Conservation (phyloP, 2,113 vertebrate species). For the Trogon surrucura region DNA sequence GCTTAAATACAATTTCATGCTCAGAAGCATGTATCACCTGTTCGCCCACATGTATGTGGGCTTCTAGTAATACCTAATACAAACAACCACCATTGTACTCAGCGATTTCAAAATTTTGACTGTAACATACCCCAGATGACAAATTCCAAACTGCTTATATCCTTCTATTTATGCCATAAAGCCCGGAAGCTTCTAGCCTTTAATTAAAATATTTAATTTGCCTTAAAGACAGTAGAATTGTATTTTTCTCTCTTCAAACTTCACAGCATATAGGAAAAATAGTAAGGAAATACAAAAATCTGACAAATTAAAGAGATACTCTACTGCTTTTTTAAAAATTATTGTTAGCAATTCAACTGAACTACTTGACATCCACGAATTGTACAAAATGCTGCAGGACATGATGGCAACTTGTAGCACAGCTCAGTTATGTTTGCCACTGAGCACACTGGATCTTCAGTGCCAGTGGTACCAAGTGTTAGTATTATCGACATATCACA, state of each 20-base stretch:
- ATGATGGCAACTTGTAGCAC: background rate
- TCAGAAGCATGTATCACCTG: background rate
- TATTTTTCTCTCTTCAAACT: background rate
- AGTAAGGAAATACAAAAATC: background rate
- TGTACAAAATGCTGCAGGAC: background rate
- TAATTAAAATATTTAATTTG: background rate
- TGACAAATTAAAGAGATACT: background rate
- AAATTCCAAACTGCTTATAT: background rate
- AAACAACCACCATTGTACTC: background rate
- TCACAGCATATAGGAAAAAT: background rate
- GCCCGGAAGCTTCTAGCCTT: rapidly evolving
- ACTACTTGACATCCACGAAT: background rate
- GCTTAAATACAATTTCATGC: background rate
- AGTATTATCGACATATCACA: background rate
- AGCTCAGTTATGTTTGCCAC: background rate
- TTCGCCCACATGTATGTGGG: background rate
- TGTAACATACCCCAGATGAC: background rate
- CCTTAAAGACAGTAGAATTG: background rate
- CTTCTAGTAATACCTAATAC: background rate
- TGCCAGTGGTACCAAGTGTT: background rate
- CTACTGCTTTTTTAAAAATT: background rate
- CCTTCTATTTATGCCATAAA: background rate
- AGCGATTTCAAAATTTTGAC: background rate
- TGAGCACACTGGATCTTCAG: background rate
- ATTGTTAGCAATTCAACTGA: background rate